Evolutionary conservation across 2,113 vertebrate genomes (phyloP).

Genomic region (Dendropsophus ebraccatus): DNA sequence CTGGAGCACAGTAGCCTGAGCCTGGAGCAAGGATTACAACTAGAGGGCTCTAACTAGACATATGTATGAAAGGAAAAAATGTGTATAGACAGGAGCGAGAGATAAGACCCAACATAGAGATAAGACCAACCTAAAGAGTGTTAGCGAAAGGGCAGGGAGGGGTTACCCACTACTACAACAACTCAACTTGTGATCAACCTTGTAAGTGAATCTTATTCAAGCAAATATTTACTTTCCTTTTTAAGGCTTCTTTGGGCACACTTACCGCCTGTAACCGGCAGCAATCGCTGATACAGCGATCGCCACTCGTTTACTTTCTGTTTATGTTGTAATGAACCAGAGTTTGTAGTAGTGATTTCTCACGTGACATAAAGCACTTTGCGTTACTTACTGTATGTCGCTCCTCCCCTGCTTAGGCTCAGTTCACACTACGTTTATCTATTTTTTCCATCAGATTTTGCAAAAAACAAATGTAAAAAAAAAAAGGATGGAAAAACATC

Average conservation of each 20-base stretch:
- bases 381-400: too few relatives aligned
- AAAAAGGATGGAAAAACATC: too few relatives aligned
- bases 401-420: too few relatives aligned
- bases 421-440: too few relatives aligned
- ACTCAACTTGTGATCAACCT: slow-evolving; percentile 5
- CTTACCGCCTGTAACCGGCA: too few relatives aligned
- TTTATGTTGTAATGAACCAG: too few relatives aligned
- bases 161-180: slow-evolving; percentile 19
- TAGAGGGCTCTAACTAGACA: slow-evolving; percentile 54
- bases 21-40: slow-evolving; percentile 46
- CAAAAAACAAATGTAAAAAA: too few relatives aligned
- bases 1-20: slow-evolving; percentile 22
- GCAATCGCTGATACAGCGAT: too few relatives aligned
- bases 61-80: slow-evolving; percentile 46
- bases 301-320: too few relatives aligned
- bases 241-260: not conserved
- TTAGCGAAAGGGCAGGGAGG: slow-evolving; percentile 41
- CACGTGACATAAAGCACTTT: too few relatives aligned
- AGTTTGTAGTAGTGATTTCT: too few relatives aligned
- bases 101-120: slow-evolving; percentile 46
- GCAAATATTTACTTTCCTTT: slow-evolving; percentile 44
- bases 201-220: slow-evolving; percentile 20
- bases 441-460: too few relatives aligned
- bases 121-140: slow-evolving; percentile 1
- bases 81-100: slow-evolving; percentile 54